Percentiles rank a stretch among this genome's conserved stretches.
phyloP scores from a whole-genome alignment of 2,888 invertebrate species.

The Emmelina monodactyla region DNA sequence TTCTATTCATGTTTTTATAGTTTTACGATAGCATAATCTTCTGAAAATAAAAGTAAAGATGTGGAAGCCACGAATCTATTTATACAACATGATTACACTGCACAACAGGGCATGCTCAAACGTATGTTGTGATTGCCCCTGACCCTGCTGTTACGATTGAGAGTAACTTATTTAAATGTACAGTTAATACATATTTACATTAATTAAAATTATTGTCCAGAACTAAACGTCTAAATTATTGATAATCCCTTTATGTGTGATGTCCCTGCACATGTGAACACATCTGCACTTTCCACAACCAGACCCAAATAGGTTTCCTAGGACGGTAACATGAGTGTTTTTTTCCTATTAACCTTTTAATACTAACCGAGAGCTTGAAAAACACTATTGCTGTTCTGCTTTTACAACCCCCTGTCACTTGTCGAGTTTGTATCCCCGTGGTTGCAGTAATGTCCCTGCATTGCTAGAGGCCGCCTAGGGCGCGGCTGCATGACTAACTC shows the following conservation, averaged over 20 bases:
- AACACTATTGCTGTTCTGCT: too few relatives aligned
- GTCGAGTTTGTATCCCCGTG: too few relatives aligned
- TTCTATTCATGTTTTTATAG: slow-evolving; percentile 1
- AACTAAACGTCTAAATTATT: slow-evolving; percentile 34
- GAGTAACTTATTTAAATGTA: slow-evolving; percentile 51
- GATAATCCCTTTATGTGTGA: too few relatives aligned
- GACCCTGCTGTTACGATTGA: slow-evolving; percentile 33
- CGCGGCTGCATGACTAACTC: slow-evolving; percentile 56
- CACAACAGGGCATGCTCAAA: slow-evolving; percentile 47
- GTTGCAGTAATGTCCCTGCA: too few relatives aligned
- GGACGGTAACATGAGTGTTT: too few relatives aligned
- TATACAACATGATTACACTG: slow-evolving; percentile 7
- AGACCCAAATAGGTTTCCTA: too few relatives aligned
- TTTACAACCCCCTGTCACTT: too few relatives aligned
- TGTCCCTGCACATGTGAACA: too few relatives aligned
- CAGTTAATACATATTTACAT: slow-evolving; percentile 54
- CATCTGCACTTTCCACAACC: slow-evolving; percentile 6
- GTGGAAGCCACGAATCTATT: background rate
- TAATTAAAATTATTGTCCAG: slow-evolving; percentile 52
- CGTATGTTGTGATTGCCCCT: slow-evolving; percentile 34
- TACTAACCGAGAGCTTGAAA: too few relatives aligned
- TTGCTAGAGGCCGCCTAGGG: slow-evolving; percentile 2
- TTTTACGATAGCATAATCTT: background rate
- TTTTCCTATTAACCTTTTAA: too few relatives aligned
- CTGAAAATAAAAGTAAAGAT: background rate